Percentiles rank a stretch among this genome's conserved stretches.
phyloP scores from a whole-genome alignment of 2,797 vertebrate species.

The Astyanax mexicanus region DNA sequence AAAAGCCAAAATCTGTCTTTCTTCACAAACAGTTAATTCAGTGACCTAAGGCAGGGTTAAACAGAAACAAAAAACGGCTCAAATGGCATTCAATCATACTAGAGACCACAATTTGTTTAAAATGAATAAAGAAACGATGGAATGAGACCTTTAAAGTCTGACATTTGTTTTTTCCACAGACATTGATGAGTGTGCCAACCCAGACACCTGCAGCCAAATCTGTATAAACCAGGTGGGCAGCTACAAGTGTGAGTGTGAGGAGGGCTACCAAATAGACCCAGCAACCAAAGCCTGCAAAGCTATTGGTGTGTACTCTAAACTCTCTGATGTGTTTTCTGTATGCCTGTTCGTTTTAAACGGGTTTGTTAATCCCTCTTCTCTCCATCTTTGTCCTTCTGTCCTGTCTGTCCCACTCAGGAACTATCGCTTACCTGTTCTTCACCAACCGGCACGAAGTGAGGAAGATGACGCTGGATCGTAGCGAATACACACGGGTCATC shows the following conservation, averaged over 20 bases:
- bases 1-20: too few species aligned
- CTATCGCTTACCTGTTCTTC: conserved; percentile 87
- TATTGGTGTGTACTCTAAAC: conserved; percentile 74
- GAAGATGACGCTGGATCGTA: conserved; percentile 88
- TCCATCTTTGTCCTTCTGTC: background rate
- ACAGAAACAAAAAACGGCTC: too few species aligned
- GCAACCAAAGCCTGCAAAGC: conserved; percentile 85
- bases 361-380: background rate
- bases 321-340: background rate
- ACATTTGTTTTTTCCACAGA: conserved; percentile 71
- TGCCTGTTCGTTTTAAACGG: background rate
- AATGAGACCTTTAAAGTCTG: background rate
- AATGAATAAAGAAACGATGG: too few species aligned
- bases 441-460: conserved; percentile 91
- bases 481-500: conserved; percentile 86
- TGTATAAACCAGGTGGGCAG: conserved; percentile 87
- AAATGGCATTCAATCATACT: too few species aligned
- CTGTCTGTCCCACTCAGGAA: conserved; percentile 69
- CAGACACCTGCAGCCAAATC: conserved; percentile 86
- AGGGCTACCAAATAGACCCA: conserved; percentile 87
- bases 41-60: too few species aligned
- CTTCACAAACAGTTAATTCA: too few species aligned
- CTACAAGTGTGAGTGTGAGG: conserved; percentile 88
- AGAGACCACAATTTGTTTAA: too few species aligned
- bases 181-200: conserved; percentile 86